These are phyloP conservation scores for Menura novaehollandiae DNA, from an alignment of 2,113 vertebrate genomes.

Conservation along the genomic window DNA sequence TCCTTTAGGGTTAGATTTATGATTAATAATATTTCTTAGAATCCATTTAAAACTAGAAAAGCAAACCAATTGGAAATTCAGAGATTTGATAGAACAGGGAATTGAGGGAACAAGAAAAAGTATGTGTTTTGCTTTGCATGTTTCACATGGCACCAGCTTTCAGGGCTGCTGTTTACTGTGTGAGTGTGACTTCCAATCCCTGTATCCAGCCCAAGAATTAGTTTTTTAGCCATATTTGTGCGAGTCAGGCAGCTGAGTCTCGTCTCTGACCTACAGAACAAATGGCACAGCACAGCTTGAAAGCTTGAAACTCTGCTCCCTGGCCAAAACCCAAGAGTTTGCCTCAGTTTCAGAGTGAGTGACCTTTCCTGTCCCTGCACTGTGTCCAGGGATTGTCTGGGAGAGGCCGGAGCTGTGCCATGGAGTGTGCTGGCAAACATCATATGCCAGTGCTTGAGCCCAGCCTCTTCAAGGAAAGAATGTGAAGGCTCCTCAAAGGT, in stretches of 20 bases:
- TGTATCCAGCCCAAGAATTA: background rate
- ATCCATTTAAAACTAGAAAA: constrained; percentile 45
- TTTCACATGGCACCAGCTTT: background rate
- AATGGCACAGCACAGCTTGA: background rate
- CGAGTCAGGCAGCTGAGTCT: background rate
- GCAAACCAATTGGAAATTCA: background rate
- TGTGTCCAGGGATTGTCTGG: background rate
- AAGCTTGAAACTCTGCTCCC: background rate
- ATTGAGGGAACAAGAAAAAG: background rate
- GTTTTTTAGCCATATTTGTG: background rate
- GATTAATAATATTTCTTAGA: constrained; percentile 43
- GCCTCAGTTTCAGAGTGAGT: background rate
- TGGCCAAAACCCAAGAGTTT: background rate
- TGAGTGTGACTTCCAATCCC: background rate
- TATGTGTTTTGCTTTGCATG: background rate
- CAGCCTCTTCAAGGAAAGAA: background rate
- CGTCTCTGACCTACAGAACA: background rate
- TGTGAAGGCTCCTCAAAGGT: background rate
- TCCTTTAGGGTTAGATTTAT: constrained; percentile 47
- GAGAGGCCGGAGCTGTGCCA: background rate
- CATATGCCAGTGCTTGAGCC: background rate
- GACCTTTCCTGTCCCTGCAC: background rate
- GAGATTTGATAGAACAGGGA: background rate
- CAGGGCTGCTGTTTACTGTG: background rate
- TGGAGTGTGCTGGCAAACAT: background rate